Conservation (phyloP, 2,113 vertebrate genomes). For the Hemiscyllium ocellatum region DNA sequence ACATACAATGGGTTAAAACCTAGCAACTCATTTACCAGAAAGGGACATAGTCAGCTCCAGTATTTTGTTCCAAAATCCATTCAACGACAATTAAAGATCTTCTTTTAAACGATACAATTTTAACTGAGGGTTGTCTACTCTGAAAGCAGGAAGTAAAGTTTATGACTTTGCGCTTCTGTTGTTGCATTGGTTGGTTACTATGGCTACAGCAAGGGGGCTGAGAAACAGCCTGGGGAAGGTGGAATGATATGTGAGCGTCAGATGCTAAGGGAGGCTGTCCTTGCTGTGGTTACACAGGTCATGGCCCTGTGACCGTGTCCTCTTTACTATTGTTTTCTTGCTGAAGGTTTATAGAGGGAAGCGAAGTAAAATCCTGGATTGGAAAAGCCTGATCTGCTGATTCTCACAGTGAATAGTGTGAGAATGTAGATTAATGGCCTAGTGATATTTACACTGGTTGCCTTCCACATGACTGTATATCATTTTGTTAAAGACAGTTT, state of each 20-base stretch:
- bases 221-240: not conserved
- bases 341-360: slow-evolving; percentile 12
- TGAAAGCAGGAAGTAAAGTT: slow-evolving; percentile 36
- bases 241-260: slow-evolving; percentile 17
- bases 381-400: slow-evolving; percentile 21
- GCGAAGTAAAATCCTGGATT: not conserved
- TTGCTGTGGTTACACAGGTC: slow-evolving; percentile 32
- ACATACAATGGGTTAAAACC: not conserved
- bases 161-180: slow-evolving; percentile 14
- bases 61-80: not conserved
- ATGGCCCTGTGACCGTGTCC: slow-evolving; percentile 14
- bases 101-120: not conserved
- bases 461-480: slow-evolving; percentile 30
- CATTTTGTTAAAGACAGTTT: slow-evolving; percentile 33
- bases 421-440: slow-evolving; percentile 35
- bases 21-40: not conserved
- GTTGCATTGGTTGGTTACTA: slow-evolving; percentile 6
- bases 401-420: slow-evolving; percentile 37
- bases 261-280: not conserved
- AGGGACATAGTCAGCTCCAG: not conserved
- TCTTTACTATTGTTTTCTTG: not conserved
- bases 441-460: slow-evolving; percentile 1
- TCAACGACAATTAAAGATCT: not conserved
- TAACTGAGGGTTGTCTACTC: slow-evolving; percentile 7
- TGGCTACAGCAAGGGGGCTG: slow-evolving; percentile 2